A percentile compares a stretch with the other conserved stretches of the same genome.
Evolutionary conservation across 1,140 invertebrate genomes (phyloP).

Genomic region (Phocides pigmalion): DNA sequence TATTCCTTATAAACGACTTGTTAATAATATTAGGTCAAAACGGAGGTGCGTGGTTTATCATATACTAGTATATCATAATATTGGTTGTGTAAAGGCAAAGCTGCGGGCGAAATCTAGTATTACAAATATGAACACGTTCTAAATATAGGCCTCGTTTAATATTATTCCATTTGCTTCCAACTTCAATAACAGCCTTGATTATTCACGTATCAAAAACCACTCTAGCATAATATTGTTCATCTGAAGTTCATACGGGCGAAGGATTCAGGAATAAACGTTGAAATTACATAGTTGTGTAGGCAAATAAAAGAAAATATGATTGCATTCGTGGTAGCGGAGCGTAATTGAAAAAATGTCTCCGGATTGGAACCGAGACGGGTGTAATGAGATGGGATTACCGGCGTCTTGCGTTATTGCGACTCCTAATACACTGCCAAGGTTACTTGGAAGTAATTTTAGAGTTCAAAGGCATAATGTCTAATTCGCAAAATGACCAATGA

Average conservation of each 20-base stretch:
- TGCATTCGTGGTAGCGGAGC: slow-evolving; percentile 54
- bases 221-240: slow-evolving; percentile 29
- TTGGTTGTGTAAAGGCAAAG: too few relatives aligned
- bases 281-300: slow-evolving; percentile 54
- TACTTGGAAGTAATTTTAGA: too few relatives aligned
- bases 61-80: too few relatives aligned
- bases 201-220: slow-evolving; percentile 34
- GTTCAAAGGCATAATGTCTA: neutral
- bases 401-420: slow-evolving; percentile 27
- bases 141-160: slow-evolving; percentile 15
- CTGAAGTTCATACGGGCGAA: slow-evolving; percentile 5
- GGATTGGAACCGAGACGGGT: slow-evolving; percentile 38
- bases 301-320: slow-evolving; percentile 69
- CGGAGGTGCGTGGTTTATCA: too few relatives aligned
- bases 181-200: slow-evolving; percentile 34
- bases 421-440: neutral
- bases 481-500: too few relatives aligned
- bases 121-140: neutral
- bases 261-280: slow-evolving; percentile 43
- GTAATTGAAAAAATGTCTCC: slow-evolving; percentile 72
- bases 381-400: slow-evolving; percentile 62
- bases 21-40: too few relatives aligned
- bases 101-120: too few relatives aligned
- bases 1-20: too few relatives aligned
- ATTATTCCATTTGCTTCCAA: slow-evolving; percentile 12